Evolutionary conservation across 1,140 invertebrate species (phyloP).

Genomic region (Ceratina calcarata): DNA sequence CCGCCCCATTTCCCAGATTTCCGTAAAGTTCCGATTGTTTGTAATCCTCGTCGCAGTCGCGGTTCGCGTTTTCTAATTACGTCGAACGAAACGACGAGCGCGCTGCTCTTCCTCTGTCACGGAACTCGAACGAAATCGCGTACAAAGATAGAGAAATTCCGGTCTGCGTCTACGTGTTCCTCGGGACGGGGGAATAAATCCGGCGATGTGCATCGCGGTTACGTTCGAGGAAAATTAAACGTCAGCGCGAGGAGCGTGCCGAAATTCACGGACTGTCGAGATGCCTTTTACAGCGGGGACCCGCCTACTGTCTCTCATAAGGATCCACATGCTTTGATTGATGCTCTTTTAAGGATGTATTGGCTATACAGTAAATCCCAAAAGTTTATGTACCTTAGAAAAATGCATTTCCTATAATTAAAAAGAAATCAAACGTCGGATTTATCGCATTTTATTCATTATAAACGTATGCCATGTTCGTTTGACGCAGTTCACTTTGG

Average conservation of each 20-base stretch:
- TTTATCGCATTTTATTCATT: no score
- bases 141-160: slow-evolving; percentile 31
- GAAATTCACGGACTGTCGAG: slow-evolving; percentile 24
- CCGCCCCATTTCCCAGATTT: neutral
- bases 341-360: no score
- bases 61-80: slow-evolving; percentile 1
- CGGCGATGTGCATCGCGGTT: neutral
- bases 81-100: neutral
- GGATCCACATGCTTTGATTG: no score
- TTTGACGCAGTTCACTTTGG: no score
- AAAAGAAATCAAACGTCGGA: no score
- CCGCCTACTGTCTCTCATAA: neutral
- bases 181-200: slow-evolving; percentile 11
- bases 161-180: neutral
- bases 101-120: neutral
- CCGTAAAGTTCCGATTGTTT: neutral
- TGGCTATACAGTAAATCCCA: no score
- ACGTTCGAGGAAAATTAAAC: slow-evolving; percentile 45
- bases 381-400: no score
- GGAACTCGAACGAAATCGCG: slow-evolving; percentile 17
- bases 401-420: no score
- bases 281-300: slow-evolving; percentile 20
- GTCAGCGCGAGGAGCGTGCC: slow-evolving; percentile 32
- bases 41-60: neutral
- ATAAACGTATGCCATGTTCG: no score